These are phyloP conservation scores for Epirrita christyi DNA, from an alignment of 2,888 invertebrate species.

Conservation along the genomic window DNA sequence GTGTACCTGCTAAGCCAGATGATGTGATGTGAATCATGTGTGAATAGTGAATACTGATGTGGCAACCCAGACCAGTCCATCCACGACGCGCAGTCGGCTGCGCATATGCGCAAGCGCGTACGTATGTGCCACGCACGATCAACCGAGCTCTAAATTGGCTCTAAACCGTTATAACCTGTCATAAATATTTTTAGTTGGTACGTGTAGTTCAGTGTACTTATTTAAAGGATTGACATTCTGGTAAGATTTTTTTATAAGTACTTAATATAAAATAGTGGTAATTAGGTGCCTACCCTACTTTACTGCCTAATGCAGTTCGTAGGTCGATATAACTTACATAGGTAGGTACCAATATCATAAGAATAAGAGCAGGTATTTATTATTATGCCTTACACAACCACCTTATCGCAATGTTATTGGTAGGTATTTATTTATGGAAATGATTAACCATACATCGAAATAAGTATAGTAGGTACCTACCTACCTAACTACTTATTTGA, in stretches of 20 bases:
- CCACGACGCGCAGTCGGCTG: constrained; percentile 28
- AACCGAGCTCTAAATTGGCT: neutral
- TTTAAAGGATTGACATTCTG: neutral
- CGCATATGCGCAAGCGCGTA: constrained; percentile 22
- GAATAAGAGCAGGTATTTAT: no score
- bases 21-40: neutral
- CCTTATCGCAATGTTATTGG: no score
- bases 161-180: constrained; percentile 18
- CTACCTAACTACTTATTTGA: no score
- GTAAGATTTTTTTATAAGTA: neutral
- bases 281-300: neutral
- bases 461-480: no score
- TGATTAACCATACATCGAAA: no score
- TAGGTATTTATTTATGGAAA: no score
- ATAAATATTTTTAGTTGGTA: neutral
- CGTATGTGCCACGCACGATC: constrained; percentile 16
- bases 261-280: neutral
- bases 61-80: constrained; percentile 32
- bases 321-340: neutral
- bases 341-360: no score
- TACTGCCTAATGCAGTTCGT: neutral
- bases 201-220: neutral
- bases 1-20: no score
- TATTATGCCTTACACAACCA: no score
- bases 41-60: neutral